phyloP scores from a whole-genome alignment of 2,888 invertebrate species.

The Cataglyphis cursor region DNA sequence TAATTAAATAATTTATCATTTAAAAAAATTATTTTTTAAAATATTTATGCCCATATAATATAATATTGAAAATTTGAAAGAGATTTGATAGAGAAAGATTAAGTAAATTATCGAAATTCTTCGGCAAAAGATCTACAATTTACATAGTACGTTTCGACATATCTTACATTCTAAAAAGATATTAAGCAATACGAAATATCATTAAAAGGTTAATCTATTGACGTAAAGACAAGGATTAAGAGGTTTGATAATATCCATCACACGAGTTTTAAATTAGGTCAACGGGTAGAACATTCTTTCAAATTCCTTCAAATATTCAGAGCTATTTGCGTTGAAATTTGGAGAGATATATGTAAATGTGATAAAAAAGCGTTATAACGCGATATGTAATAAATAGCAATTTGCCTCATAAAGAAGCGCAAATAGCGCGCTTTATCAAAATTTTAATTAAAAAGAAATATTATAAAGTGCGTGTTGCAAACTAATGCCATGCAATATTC shows the following conservation, averaged over 20 bases:
- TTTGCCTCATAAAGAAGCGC: slow-evolving; percentile 13
- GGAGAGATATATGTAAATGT: neutral
- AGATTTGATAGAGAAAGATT: neutral
- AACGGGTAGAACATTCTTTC: slow-evolving; percentile 2
- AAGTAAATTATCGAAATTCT: neutral
- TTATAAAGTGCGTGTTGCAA: neutral
- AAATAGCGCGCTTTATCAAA: slow-evolving; percentile 13
- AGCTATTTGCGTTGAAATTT: slow-evolving; percentile 16
- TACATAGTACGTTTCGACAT: neutral
- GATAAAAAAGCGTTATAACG: neutral
- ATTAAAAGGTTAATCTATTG: slow-evolving; percentile 4
- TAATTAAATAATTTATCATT: neutral
- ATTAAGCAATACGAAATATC: neutral
- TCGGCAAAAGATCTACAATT: neutral
- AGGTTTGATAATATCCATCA: neutral
- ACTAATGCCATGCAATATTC: neutral
- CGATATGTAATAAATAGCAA: slow-evolving; percentile 24
- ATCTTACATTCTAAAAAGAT: neutral
- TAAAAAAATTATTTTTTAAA: neutral
- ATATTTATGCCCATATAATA: neutral
- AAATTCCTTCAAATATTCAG: slow-evolving; percentile 15
- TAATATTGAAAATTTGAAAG: neutral
- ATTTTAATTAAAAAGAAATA: slow-evolving; percentile 38
- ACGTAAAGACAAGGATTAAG: neutral
- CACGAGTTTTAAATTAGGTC: slow-evolving; percentile 10